These are phyloP conservation scores for Daphoenositta chrysoptera DNA, from an alignment of 2,113 vertebrate species.

Conservation along the genomic window DNA sequence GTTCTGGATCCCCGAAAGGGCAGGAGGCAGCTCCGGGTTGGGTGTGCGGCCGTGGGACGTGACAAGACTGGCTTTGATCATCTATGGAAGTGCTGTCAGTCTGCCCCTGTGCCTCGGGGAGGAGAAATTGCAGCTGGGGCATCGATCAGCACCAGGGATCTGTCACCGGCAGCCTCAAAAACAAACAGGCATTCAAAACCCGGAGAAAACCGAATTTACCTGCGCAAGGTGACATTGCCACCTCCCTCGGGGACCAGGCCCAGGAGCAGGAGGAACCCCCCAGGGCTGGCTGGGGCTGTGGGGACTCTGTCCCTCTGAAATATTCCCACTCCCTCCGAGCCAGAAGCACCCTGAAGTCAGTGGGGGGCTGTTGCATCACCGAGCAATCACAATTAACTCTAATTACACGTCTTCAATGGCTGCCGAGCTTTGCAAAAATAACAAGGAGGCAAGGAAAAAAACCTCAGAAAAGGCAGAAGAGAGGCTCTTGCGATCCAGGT, in stretches of 20 bases:
- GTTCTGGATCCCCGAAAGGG: background rate
- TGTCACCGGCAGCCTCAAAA: background rate
- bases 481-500: constrained; percentile 19
- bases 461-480: background rate
- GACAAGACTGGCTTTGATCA: background rate
- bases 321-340: background rate
- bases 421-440: background rate
- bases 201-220: fast-evolving
- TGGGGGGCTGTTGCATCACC: background rate
- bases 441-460: background rate
- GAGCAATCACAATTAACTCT: background rate
- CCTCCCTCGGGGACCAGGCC: background rate
- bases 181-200: background rate
- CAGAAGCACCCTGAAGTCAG: background rate
- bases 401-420: background rate
- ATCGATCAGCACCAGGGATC: background rate
- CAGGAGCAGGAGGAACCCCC: background rate
- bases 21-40: background rate
- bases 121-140: background rate
- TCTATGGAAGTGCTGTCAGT: background rate
- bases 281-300: background rate
- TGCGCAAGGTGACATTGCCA: background rate
- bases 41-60: background rate
- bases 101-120: background rate
- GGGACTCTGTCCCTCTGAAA: too few relatives aligned